Conservation (phyloP, 2,113 vertebrate genomes). For the Cyprinodon variegatus region DNA sequence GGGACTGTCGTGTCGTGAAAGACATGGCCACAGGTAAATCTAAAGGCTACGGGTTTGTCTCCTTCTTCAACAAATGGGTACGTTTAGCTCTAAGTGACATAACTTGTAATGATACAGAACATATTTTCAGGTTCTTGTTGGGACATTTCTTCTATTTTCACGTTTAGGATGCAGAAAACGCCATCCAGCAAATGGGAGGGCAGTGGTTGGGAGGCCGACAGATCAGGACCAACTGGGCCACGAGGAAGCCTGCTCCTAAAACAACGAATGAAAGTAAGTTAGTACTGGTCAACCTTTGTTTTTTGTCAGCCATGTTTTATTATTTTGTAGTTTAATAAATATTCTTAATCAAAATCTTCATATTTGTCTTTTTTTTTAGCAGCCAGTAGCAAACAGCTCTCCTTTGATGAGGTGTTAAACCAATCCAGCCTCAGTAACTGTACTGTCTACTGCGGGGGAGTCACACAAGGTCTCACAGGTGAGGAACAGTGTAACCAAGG, state of each 20-base stretch:
- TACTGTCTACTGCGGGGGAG: slow-evolving; percentile 93
- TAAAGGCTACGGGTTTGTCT: slow-evolving; percentile 98
- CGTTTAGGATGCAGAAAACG: slow-evolving; percentile 92
- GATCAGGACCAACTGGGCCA: slow-evolving; percentile 99
- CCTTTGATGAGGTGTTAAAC: slow-evolving; percentile 95
- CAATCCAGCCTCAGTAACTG: slow-evolving; percentile 98
- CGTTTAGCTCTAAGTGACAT: slow-evolving; percentile 46
- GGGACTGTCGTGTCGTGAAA: slow-evolving; percentile 97
- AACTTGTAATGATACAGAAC: background rate
- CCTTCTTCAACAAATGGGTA: slow-evolving; percentile 99
- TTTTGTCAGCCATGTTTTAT: no score
- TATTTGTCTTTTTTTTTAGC: slow-evolving; percentile 35
- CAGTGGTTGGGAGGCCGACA: slow-evolving; percentile 97
- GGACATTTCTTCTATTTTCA: background rate
- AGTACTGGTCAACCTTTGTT: background rate
- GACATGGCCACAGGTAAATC: slow-evolving; percentile 99
- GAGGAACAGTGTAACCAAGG: slow-evolving; percentile 7
- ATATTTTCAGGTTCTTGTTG: background rate
- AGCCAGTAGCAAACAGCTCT: slow-evolving; percentile 89
- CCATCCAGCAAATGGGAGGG: slow-evolving; percentile 98
- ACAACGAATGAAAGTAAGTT: slow-evolving; percentile 89
- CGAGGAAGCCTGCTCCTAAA: slow-evolving; percentile 96
- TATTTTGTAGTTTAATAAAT: no score
- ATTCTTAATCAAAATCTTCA: background rate
- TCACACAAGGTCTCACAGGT: slow-evolving; percentile 94